A percentile compares a stretch with the other conserved stretches of the same genome.
phyloP scores from a whole-genome alignment of 2,797 vertebrate genomes.

The Notolabrus celidotus region DNA sequence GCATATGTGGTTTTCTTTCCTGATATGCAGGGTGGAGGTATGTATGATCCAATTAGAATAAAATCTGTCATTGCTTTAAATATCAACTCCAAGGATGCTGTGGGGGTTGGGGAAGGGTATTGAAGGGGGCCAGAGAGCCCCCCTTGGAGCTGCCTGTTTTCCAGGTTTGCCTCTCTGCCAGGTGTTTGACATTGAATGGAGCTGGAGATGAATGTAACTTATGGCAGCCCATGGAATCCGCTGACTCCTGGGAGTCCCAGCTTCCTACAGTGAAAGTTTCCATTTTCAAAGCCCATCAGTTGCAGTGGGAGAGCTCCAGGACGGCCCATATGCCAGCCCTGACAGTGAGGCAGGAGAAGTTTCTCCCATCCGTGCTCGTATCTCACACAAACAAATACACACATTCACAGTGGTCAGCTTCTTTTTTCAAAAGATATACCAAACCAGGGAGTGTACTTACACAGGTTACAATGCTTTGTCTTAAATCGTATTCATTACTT shows the following conservation, averaged over 20 bases:
- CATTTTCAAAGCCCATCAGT: conserved; percentile 91
- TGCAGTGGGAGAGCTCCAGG: conserved; percentile 86
- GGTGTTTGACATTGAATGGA: conserved; percentile 90
- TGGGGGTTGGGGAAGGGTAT: conserved; percentile 56
- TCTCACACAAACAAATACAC: conserved; percentile 45
- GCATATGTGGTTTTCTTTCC: conserved; percentile 37
- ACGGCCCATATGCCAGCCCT: conserved; percentile 86
- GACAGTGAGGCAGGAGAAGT: conserved; percentile 77
- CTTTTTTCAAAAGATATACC: conserved; percentile 71
- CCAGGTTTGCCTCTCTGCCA: conserved; percentile 87
- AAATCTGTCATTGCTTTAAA: conserved; percentile 81
- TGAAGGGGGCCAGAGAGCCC: conserved; percentile 68
- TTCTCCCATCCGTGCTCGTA: conserved; percentile 60
- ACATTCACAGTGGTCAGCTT: conserved; percentile 29
- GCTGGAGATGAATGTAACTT: conserved; percentile 90
- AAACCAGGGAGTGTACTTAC: conserved; percentile 81
- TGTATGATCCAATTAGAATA: conserved; percentile 82
- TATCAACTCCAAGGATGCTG: conserved; percentile 75
- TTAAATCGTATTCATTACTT: conserved; percentile 80
- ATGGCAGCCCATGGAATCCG: conserved; percentile 89
- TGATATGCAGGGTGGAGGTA: conserved; percentile 70
- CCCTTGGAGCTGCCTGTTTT: conserved; percentile 83
- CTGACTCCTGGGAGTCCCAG: conserved; percentile 84
- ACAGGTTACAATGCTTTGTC: conserved; percentile 67
- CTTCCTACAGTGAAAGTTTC: conserved; percentile 92